Percentiles rank a stretch among this genome's conserved stretches.
These are phyloP conservation scores for Pelochelys cantorii DNA, from an alignment of 2,797 vertebrate species.

Conservation along the genomic window DNA sequence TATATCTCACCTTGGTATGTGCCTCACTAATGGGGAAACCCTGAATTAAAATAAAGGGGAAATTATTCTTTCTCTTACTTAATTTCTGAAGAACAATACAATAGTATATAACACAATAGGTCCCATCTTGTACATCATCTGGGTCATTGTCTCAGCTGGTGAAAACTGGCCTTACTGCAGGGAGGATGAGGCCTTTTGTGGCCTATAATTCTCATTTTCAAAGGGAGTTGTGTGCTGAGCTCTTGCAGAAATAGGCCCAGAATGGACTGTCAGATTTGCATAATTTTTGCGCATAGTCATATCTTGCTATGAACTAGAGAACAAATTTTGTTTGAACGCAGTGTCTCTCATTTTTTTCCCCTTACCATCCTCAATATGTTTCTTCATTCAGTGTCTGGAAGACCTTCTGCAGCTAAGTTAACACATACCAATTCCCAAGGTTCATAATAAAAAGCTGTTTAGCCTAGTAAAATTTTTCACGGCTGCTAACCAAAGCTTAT, in stretches of 20 bases:
- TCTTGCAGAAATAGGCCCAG: neutral
- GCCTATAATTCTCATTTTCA: neutral
- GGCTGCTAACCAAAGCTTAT: constrained; percentile 69
- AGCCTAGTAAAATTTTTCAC: constrained; percentile 67
- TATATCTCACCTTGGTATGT: neutral
- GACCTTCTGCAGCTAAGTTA: constrained; percentile 71
- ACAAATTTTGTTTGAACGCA: constrained; percentile 70
- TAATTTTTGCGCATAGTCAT: neutral
- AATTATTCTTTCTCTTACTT: neutral
- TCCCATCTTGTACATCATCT: neutral
- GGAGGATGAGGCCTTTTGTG: accelerated
- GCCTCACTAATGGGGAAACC: neutral
- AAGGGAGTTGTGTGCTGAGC: accelerated
- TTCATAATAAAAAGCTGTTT: constrained; percentile 71
- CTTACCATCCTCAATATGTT: constrained; percentile 73
- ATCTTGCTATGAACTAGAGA: constrained; percentile 29
- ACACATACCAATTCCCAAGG: constrained; percentile 62
- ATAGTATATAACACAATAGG: neutral
- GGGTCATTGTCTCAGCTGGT: constrained; percentile 33
- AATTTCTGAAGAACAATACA: neutral
- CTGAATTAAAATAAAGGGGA: neutral
- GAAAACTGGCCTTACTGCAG: neutral
- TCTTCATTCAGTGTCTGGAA: constrained; percentile 70
- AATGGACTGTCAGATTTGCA: neutral
- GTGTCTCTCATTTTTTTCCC: constrained; percentile 60